Conservation (phyloP, 92 coral and sea anemone species). For the Galaxea fascicularis region DNA sequence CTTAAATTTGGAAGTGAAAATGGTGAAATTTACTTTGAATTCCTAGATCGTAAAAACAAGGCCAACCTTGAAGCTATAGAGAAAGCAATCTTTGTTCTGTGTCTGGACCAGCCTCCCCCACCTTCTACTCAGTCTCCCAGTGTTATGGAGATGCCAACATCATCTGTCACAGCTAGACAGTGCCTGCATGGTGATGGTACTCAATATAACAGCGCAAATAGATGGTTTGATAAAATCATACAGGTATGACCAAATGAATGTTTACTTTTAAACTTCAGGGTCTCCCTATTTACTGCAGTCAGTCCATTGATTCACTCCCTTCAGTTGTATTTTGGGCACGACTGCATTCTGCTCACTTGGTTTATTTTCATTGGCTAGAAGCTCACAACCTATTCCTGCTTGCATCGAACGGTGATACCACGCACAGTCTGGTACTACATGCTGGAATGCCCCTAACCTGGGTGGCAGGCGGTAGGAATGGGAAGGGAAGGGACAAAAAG, state of each 20-base stretch:
- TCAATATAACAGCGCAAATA: constrained; percentile 86
- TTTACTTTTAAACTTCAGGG: no score
- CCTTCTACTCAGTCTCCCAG: constrained; percentile 88
- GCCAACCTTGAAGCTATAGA: constrained; percentile 81
- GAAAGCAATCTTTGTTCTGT: constrained; percentile 82
- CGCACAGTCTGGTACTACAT: no score
- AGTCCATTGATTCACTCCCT: no score
- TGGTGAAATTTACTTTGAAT: neutral
- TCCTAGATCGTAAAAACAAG: constrained; percentile 82
- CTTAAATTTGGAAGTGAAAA: neutral
- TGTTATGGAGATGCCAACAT: constrained; percentile 84
- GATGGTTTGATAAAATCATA: constrained; percentile 95
- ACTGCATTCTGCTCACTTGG: no score
- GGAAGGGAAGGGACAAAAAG: no score
- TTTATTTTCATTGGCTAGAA: no score
- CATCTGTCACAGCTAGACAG: constrained; percentile 87
- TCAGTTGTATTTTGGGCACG: no score
- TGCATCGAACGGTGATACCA: no score
- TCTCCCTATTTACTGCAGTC: no score
- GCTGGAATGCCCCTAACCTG: no score
- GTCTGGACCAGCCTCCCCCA: constrained; percentile 87
- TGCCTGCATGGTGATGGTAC: constrained; percentile 94
- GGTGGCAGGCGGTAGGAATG: no score
- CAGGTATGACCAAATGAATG: constrained; percentile 58
- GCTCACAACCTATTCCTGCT: no score